phyloP scores from a whole-genome alignment of 2,113 vertebrate species.

The Oreocharis arfaki region DNA sequence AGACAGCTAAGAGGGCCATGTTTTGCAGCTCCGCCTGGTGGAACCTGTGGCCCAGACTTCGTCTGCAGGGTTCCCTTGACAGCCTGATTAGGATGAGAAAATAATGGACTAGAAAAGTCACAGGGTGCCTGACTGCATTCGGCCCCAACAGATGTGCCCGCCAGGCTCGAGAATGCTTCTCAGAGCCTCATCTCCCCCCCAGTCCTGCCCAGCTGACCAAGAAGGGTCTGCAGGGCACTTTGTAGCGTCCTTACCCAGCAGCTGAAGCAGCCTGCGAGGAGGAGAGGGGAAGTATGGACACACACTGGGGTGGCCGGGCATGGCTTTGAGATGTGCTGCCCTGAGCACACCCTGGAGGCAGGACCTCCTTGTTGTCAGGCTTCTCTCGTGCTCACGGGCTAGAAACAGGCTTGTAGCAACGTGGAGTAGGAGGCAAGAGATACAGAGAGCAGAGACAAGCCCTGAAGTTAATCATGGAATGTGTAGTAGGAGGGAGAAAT shows the following conservation, averaged over 20 bases:
- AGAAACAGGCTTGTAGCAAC: background rate
- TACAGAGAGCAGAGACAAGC: background rate
- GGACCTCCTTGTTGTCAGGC: background rate
- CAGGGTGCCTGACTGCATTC: background rate
- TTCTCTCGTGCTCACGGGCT: accelerated
- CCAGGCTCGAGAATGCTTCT: background rate
- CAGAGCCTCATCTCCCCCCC: background rate
- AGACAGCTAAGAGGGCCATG: background rate
- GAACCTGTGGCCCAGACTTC: background rate
- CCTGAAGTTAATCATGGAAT: background rate
- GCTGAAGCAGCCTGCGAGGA: background rate
- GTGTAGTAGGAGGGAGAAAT: background rate
- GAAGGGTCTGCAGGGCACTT: background rate
- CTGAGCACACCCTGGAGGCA: background rate
- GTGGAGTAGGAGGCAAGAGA: background rate
- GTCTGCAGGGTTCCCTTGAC: background rate
- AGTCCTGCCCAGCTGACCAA: background rate
- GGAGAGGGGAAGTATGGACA: background rate
- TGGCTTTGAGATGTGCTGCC: background rate
- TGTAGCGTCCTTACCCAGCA: background rate
- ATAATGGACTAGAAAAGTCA: background rate
- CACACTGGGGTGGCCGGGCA: background rate
- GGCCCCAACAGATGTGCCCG: background rate
- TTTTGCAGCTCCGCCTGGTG: background rate
- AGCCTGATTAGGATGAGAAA: background rate